Base-by-base conservation (phyloP, 1,140 invertebrate genomes). In the Orius laevigatus region DNA sequence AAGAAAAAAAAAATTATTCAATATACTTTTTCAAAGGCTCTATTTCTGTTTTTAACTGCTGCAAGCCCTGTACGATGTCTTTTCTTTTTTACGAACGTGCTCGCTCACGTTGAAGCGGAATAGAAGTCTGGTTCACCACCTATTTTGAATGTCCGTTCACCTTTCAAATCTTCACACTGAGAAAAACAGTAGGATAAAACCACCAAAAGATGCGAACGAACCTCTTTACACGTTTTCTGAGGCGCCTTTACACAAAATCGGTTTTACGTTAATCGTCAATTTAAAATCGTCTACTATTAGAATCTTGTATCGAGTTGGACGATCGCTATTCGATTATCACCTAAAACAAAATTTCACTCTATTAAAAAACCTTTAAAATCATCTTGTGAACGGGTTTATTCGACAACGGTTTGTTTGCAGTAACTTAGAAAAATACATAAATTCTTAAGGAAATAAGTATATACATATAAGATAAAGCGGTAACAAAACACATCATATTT, bases 21-120 rank as follows among this genome's bases (percentile, higher is more conserved):
- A n/a, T n/a, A n/a, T n/a, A n/a, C n/a, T 86, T 70, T 70, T 95
- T 88, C 10, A 94, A 62, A 0, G 91, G 92, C 55, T 80, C 72
- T 46, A 96, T 64, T 68, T 95, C 76, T 36, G 77, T 62, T 59
- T 76, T 78, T 9, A 95, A 68, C 48, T 79, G 72, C 66, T 97
- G 93, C 38, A 98, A 63, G 60, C 88, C 74, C 19, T 72, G 62
- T 32, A 79, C 57, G 14, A 97, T 66, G 56, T 88, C 77, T 44
- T 77, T 70, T 97, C 92, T 62, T 85, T 78, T 53, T 79, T 71
- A 32, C 91, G 66, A 59, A 94, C 84, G 63, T 93, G 84, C 60
- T 97, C 89, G 50, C 86, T 78, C 1, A 95, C 83, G 61, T 96
- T 84, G 97, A 70, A 9, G 87, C 78, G 60, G 91, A 85, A 59